Percentiles rank a stretch among this genome's conserved stretches.
Evolutionary conservation across 2,888 invertebrate species (phyloP).

Genomic region (Melangyna quadrimaculata): DNA sequence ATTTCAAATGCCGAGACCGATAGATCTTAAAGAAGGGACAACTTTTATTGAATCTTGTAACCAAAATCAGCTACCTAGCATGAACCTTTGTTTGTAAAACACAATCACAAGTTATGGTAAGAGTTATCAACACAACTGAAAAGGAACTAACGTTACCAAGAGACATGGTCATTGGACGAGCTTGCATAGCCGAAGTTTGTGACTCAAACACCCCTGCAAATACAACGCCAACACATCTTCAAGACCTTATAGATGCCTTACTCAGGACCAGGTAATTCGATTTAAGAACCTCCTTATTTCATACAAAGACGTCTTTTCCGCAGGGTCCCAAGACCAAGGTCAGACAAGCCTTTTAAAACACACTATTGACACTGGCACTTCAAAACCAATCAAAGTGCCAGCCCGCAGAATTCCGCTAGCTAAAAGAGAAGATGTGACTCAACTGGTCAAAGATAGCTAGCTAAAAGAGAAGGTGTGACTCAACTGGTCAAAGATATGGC

Average conservation of each 20-base stretch:
- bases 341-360: not conserved
- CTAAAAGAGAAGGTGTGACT: no score
- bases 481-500: slow-evolving; percentile 36
- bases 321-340: not conserved
- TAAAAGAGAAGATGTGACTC: slow-evolving; percentile 16
- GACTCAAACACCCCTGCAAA: not conserved
- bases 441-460: no score
- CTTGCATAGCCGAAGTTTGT: not conserved
- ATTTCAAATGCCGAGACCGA: not conserved
- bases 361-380: slow-evolving; percentile 7
- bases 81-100: not conserved
- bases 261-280: not conserved
- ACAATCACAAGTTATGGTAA: not conserved
- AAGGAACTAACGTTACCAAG: not conserved
- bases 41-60: not conserved
- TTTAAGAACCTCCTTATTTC: not conserved
- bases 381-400: not conserved
- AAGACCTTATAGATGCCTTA: not conserved
- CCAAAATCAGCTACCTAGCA: not conserved
- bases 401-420: slow-evolving; percentile 1
- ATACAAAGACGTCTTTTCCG: not conserved
- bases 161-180: not conserved
- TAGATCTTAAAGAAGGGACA: not conserved
- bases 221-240: not conserved
- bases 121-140: not conserved